Evolutionary conservation across 1,140 invertebrate genomes (phyloP), one percentile per base, ranked within the genome.

Genomic region (Drosophila miranda): DNA sequence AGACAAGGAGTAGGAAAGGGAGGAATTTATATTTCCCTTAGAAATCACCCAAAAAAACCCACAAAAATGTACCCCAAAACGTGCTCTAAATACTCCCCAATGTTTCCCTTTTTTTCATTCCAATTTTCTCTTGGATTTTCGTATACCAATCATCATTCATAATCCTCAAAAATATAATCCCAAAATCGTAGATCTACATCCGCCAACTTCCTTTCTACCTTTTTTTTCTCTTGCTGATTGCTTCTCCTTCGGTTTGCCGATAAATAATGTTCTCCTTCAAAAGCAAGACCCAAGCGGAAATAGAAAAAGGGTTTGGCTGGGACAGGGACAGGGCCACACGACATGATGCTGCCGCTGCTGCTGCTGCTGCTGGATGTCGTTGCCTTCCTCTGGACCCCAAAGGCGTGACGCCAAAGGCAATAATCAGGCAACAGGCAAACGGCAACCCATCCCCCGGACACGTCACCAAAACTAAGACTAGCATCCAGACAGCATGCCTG

Each of bases 241-340:
- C 53, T 26, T 67, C 43, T 45, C 54, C 49, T 66, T 54, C 19
- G 46, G 48, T 68, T 55, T 54, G n/a, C 43, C 67, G 78, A 80
- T 80, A 80, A 55, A 21, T 50, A 43, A 11, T 44, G 66, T 49
- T 46, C 21, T 19, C 42, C 14, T 26, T 34, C 61, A 8, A 28
- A 64, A 43, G 4, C 34, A 5, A 45, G 43, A 34, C 19, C 14
- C 45, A 38, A 84, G 50, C 81, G 81, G 80, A 84, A 80, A 80
- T 86, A 84, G 81, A 86, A 86, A 82, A 84, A 80, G 81, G 81
- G 81, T 54, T 67, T 79, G 81, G 76, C 77, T 55, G 58, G 49
- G 4, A 38, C 60, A 50, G 49, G 74, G 49, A 60, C 42, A 26
- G 23, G 2, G 30, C 30, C 30, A 30, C 30, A 59, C 19, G 57